Evolutionary conservation across 2,888 invertebrate species (phyloP).

Genomic region (Oxycera nigricornis): DNA sequence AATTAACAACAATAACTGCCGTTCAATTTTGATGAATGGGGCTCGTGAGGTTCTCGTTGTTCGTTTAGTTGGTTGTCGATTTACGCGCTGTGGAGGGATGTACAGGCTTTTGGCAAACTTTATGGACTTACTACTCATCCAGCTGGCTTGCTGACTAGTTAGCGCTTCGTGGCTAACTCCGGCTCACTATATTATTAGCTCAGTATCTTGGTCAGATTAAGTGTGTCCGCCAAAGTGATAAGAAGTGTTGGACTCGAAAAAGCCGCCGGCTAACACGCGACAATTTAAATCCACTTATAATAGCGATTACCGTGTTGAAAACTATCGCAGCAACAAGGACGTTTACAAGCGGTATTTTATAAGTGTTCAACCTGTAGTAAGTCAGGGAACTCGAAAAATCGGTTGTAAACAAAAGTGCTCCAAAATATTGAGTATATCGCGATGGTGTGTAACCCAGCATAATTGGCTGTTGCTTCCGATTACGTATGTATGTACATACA

Average conservation of each 20-base stretch:
- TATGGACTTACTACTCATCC: background rate
- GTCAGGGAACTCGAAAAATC: too few relatives aligned
- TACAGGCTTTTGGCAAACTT: background rate
- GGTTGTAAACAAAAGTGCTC: conserved; percentile 10
- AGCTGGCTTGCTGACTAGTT: background rate
- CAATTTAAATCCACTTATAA: background rate
- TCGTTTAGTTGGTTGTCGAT: background rate
- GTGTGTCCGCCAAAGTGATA: conserved; percentile 17
- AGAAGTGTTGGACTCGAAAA: background rate
- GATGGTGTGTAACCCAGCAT: background rate
- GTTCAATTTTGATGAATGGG: background rate
- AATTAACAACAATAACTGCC: background rate
- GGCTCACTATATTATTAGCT: conserved; percentile 7
- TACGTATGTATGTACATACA: background rate
- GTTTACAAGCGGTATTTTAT: background rate
- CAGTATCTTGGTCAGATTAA: conserved; percentile 24
- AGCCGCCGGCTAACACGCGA: background rate
- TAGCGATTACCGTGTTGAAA: background rate
- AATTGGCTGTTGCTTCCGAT: conserved; percentile 36
- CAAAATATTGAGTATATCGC: background rate
- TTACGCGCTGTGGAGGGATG: background rate
- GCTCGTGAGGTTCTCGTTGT: background rate
- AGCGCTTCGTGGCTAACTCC: background rate
- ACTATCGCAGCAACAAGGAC: background rate
- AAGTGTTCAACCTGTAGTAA: background rate